A percentile compares a stretch with the other conserved stretches of the same genome.
These are phyloP conservation scores for Clytia hemisphaerica DNA, from an alignment of 30 jellyfish, hydroid and myxozoan genomes.

Conservation along the genomic window DNA sequence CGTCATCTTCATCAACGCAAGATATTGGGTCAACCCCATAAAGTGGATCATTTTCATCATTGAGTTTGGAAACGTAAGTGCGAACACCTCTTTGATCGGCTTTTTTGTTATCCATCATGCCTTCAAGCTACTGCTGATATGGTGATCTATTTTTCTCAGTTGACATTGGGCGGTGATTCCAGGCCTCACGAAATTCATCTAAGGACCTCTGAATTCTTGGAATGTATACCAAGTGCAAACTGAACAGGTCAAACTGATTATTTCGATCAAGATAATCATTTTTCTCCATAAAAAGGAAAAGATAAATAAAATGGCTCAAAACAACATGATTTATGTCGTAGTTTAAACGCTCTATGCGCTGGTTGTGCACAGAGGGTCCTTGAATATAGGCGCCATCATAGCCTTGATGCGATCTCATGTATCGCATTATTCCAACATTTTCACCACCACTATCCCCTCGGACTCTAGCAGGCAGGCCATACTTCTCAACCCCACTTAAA, in stretches of 20 bases:
- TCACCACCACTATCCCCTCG: constrained; percentile 39
- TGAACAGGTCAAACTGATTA: constrained; percentile 22
- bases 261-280: constrained; percentile 33
- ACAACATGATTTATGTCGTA: constrained; percentile 36
- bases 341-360: constrained; percentile 41
- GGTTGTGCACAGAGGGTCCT: constrained; percentile 39
- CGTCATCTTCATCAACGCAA: too few species aligned
- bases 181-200: constrained; percentile 16
- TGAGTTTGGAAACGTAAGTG: too few species aligned
- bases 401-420: constrained; percentile 24
- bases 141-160: constrained; percentile 37
- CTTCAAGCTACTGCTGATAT: constrained; percentile 6
- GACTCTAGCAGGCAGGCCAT: constrained; percentile 37
- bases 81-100: too few species aligned
- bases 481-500: constrained; percentile 15
- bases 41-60: too few species aligned
- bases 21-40: too few species aligned
- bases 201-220: constrained; percentile 30
- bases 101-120: too few species aligned
- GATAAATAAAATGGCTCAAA: constrained; percentile 9
- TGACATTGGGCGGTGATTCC: constrained; percentile 40
- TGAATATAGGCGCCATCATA: constrained; percentile 37
- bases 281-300: constrained; percentile 19
- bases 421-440: constrained; percentile 33
- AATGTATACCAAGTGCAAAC: constrained; percentile 28